phyloP scores from a whole-genome alignment of 1,140 invertebrate species.

The Eumeta japonica region DNA sequence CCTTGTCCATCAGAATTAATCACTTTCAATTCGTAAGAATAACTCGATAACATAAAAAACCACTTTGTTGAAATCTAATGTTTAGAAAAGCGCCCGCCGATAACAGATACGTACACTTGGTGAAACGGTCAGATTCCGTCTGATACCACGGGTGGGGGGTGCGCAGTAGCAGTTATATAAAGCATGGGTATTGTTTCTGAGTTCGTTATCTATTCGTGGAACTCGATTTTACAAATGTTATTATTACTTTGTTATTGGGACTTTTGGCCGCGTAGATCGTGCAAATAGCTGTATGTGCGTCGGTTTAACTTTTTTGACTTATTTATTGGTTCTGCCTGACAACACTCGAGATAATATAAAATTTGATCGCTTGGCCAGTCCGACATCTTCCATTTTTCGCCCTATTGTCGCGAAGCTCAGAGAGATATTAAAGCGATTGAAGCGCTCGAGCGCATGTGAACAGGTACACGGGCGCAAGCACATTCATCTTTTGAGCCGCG shows the following conservation, averaged over 20 bases:
- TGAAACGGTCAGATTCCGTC: neutral
- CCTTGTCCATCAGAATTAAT: neutral
- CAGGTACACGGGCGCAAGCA: no score
- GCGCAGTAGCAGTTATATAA: neutral
- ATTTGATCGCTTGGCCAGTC: no score
- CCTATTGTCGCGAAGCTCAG: no score
- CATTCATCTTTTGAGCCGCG: no score
- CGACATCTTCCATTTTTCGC: no score
- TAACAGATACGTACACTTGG: neutral
- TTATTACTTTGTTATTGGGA: neutral
- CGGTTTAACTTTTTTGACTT: no score
- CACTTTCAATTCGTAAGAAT: neutral
- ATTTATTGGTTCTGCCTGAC: no score
- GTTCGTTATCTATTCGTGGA: neutral
- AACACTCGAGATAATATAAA: no score
- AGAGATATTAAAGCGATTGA: no score
- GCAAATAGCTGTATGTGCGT: neutral
- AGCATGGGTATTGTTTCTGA: constrained; percentile 1
- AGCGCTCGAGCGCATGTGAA: no score
- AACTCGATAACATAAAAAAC: constrained; percentile 1
- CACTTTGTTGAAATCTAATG: neutral
- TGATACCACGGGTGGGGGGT: neutral
- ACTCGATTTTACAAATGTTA: neutral
- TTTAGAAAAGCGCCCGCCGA: neutral
- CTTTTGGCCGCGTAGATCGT: neutral